Conservation (phyloP, 2,888 invertebrate species). For the Protodeltote pygarga region DNA sequence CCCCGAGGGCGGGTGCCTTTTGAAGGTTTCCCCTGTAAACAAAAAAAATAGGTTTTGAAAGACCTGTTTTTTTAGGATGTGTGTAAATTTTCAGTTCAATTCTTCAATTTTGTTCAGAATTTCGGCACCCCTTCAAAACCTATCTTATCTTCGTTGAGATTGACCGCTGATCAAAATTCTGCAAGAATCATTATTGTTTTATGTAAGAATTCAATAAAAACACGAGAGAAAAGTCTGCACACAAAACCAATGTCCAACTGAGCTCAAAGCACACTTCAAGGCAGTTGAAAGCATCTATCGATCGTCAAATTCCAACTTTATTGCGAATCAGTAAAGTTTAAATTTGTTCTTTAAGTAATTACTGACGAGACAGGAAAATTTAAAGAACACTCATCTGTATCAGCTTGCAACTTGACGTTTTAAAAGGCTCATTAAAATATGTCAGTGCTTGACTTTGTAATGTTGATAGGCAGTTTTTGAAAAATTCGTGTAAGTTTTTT, state of each 20-base stretch:
- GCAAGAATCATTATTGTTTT: too few species aligned
- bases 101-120: too few species aligned
- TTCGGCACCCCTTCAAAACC: too few species aligned
- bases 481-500: not conserved
- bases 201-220: not conserved
- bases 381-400: constrained; percentile 31
- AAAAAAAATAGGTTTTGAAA: too few species aligned
- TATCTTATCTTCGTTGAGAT: too few species aligned
- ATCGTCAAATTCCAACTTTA: constrained; percentile 27
- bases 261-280: not conserved
- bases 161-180: too few species aligned
- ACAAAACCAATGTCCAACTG: constrained; percentile 9
- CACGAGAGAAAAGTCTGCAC: not conserved
- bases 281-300: constrained; percentile 9
- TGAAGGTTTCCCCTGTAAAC: too few species aligned
- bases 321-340: constrained; percentile 22
- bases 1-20: too few species aligned
- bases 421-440: constrained; percentile 38
- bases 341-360: constrained; percentile 10
- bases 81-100: too few species aligned
- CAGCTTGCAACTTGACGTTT: constrained; percentile 29
- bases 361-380: constrained; percentile 15
- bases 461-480: not conserved
- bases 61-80: too few species aligned
- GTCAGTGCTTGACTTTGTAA: constrained; percentile 14